Evolutionary conservation across 2,113 vertebrate genomes (phyloP).

Genomic region (Microcebus jonahi): DNA sequence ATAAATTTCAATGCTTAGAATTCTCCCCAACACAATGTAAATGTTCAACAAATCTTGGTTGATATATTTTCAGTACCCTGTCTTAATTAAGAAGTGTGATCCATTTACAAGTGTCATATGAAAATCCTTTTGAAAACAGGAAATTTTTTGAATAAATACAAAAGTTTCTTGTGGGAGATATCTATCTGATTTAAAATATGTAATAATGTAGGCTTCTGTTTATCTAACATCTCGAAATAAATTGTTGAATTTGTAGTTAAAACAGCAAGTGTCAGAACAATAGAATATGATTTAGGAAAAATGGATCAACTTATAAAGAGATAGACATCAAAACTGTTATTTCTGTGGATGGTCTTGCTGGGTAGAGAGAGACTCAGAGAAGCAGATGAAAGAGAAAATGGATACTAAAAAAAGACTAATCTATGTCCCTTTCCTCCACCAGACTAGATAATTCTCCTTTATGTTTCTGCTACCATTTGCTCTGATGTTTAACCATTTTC

Average conservation of each 20-base stretch:
- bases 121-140: background rate
- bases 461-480: background rate
- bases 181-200: background rate
- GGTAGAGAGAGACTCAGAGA: conserved; percentile 49
- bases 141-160: background rate
- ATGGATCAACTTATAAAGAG: conserved; percentile 40
- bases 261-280: background rate
- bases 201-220: background rate
- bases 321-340: background rate
- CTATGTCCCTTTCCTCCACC: background rate
- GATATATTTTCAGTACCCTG: background rate
- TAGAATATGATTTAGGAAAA: background rate
- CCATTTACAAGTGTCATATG: background rate
- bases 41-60: background rate
- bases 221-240: conserved; percentile 10
- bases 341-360: conserved; percentile 64
- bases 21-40: background rate
- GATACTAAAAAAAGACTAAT: conserved; percentile 24
- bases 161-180: background rate
- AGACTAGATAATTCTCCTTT: background rate
- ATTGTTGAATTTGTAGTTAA: conserved; percentile 40
- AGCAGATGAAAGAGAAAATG: conserved; percentile 27
- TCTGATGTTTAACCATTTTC: conserved; percentile 46
- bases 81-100: background rate
- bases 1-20: background rate